Base-by-base conservation (phyloP, 1,140 invertebrate genomes). In the Caerostris extrusa region DNA sequence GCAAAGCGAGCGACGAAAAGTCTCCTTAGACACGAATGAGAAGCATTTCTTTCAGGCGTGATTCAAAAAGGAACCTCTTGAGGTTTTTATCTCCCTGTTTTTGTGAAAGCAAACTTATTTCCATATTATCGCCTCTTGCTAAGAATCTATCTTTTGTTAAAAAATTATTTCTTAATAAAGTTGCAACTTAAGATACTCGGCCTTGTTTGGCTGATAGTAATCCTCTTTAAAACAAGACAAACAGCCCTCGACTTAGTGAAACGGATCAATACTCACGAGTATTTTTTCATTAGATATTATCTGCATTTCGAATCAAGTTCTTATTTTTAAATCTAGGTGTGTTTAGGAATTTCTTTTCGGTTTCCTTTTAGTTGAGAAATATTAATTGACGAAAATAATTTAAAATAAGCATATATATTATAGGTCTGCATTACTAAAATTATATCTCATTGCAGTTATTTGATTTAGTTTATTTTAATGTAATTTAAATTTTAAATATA, bases 41-140 rank as follows among this genome's bases (percentile, higher is more conserved):
- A 53, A 50, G 61, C 58, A 12, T 57, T 17, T 90, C 53, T 90
- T 71, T 71, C 64, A 57, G 60, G 55, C 17, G 53, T 90, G 88
- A 90, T 90, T 90, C 71, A 71, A 71, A 8, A 12, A 7, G 34
- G 71, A 90, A 71, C 12, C 88, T 53, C 67, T 90, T 56, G 88
- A 87, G 88, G 88, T 60, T 71, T 71, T 87, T 90, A 14, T 90
- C 53, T 12, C 17, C 34, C 88, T 56, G 67, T 71, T 90, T 90
- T 90, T 90, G 34, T n/a, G 56, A 34, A 71, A 71, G 64, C n/a
- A 87, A 50, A 90, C 85, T 87, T 60, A 87, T 87, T 90, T 90
- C 88, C 61, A 90, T 90, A 90, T 90, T 71, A 71, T 90, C 61
- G 87, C 87, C 56, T 71, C 53, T 56, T 58, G 14, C 61, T 90